Evolutionary conservation across 2,888 invertebrate genomes (phyloP).

Genomic region (Malacosoma neustria): DNA sequence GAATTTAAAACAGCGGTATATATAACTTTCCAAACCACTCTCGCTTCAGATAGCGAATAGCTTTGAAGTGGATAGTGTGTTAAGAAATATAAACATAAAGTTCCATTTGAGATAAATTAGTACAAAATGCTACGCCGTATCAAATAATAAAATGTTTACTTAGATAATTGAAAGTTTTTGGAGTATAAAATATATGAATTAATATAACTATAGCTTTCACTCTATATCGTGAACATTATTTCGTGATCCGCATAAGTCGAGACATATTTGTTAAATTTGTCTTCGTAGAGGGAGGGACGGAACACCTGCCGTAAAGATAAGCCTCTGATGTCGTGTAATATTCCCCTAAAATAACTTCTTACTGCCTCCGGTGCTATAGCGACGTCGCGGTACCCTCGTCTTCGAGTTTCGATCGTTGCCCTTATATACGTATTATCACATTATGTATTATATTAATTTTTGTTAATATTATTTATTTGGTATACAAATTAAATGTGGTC

Average conservation of each 20-base stretch:
- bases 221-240: conserved; percentile 22
- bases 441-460: conserved; percentile 6
- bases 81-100: no score
- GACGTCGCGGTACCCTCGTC: conserved; percentile 38
- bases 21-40: no score
- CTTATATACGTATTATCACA: conserved; percentile 27
- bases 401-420: conserved; percentile 23
- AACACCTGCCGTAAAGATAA: conserved; percentile 75
- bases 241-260: conserved; percentile 64
- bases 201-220: no score
- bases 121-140: no score
- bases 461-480: conserved; percentile 11
- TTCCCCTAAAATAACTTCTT: conserved; percentile 73
- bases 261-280: conserved; percentile 70
- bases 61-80: no score
- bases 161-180: no score
- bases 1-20: no score
- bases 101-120: no score
- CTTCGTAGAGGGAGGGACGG: conserved; percentile 41
- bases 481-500: conserved; percentile 3
- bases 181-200: no score
- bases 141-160: no score
- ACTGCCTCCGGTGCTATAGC: conserved; percentile 69
- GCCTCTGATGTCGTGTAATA: conserved; percentile 66
- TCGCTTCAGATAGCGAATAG: no score